Base-by-base conservation (phyloP, 2,797 vertebrate genomes). In the Rhinichthys osculus region DNA sequence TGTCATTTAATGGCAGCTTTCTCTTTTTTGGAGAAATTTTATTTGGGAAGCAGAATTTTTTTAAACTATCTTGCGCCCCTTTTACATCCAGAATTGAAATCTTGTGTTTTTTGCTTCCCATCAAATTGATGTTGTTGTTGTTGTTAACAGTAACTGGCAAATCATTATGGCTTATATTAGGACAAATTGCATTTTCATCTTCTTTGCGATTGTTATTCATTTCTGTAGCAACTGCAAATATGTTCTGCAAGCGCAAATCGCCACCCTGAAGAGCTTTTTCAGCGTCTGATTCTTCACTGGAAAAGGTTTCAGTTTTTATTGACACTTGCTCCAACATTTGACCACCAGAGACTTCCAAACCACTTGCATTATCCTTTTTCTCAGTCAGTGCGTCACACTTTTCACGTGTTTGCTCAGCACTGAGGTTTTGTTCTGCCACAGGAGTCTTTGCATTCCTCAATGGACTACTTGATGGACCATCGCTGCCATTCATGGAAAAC, bases 401-500 rank as follows among this genome's bases (percentile, higher is more conserved):
- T 71, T 88, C 40, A 3, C n/a, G 1, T 16, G 57, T 83, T 66
- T 62, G 1, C 66, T 69, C 73, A 74, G 77, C 67, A 83, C 82
- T 86, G 50, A 7, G 19, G 16, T 87, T 91, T 71, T 96, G 27
- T 67, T 5, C 72, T 30, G 42, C 54, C 30, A 7, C 64, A 27
- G 33, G 7, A 35, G 57, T 77, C 64, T 71, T 64, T 44, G 54
- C 44, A 14, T 59, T 79, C 16, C 30, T 67, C 59, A 27, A 21
- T 40, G 85, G 71, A 66, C 80, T 89, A 66, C 82, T 73, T 82
- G 77, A 23, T 33, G 19, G 21, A 66, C 30, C 59, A 54, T 59
- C 33, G 3, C 94, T 78, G 23, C 96, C 96, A 44, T 97, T 96
- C 80, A 92, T 91, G 78, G 92, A 94, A 0, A 94, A 91, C 82